These are phyloP conservation scores for Drosophila anomalipes DNA, from an alignment of 2,888 invertebrate genomes.

Conservation along the genomic window DNA sequence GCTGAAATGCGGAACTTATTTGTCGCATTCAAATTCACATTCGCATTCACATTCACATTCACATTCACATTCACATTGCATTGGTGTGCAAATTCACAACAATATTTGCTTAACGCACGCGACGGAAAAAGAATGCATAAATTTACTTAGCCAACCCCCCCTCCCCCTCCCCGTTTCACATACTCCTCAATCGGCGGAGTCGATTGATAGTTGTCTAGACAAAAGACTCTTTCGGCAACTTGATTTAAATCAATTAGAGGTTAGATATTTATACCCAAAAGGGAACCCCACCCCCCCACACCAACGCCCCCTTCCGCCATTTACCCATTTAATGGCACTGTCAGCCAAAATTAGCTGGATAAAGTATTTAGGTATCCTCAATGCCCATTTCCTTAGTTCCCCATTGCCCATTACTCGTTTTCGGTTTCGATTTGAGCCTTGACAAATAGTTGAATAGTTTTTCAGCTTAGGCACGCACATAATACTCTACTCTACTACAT, in stretches of 20 bases:
- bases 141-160: slow-evolving; percentile 16
- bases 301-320: not conserved
- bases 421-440: slow-evolving; percentile 28
- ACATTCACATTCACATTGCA: slow-evolving; percentile 71
- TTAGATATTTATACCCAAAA: slow-evolving; percentile 8
- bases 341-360: slow-evolving; percentile 74
- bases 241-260: slow-evolving; percentile 80
- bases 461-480: slow-evolving; percentile 65
- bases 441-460: slow-evolving; percentile 43
- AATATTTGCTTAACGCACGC: slow-evolving; percentile 77
- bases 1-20: slow-evolving; percentile 76
- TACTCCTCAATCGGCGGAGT: not conserved
- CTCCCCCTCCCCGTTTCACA: not conserved
- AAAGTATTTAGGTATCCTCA: slow-evolving; percentile 64
- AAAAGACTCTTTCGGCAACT: slow-evolving; percentile 58
- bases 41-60: slow-evolving; percentile 56
- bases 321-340: slow-evolving; percentile 51
- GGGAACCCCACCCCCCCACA: not conserved
- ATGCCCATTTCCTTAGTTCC: slow-evolving; percentile 8
- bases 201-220: slow-evolving; percentile 70
- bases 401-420: slow-evolving; percentile 30
- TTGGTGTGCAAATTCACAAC: slow-evolving; percentile 62
- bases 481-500: slow-evolving; percentile 11
- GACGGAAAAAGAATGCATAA: slow-evolving; percentile 51
- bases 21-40: slow-evolving; percentile 63